Conservation (phyloP, 1,140 invertebrate genomes). For the Drosophila obscura region DNA sequence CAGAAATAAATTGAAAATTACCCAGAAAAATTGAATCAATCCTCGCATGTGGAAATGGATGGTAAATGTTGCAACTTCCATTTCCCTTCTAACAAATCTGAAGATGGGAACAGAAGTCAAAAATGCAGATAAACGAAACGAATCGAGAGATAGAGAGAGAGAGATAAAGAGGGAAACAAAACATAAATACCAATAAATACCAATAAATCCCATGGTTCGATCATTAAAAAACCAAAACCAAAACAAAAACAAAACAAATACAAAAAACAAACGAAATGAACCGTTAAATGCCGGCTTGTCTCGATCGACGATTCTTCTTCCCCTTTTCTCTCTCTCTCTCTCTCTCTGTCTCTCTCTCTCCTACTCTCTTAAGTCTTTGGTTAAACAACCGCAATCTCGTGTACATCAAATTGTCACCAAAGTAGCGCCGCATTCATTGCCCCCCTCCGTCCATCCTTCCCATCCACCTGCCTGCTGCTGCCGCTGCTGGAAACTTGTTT, state of each 20-base stretch:
- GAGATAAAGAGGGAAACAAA: slow-evolving; percentile 22
- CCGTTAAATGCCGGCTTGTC: slow-evolving; percentile 55
- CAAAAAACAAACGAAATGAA: slow-evolving; percentile 54
- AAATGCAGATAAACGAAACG: slow-evolving; percentile 6
- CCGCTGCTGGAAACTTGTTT: no score
- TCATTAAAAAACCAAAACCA: slow-evolving; percentile 45
- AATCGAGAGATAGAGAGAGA: slow-evolving; percentile 25
- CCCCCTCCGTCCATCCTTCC: neutral
- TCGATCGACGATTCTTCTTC: slow-evolving; percentile 28
- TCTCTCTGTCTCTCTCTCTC: neutral
- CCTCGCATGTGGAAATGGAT: no score
- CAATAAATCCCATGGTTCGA: slow-evolving; percentile 41
- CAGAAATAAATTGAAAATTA: no score
- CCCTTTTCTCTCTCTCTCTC: neutral
- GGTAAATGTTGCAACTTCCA: no score
- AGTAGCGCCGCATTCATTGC: slow-evolving; percentile 8
- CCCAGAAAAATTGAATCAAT: no score
- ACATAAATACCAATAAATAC: slow-evolving; percentile 20
- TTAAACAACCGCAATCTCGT: neutral
- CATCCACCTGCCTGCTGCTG: no score
- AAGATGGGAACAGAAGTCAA: no score
- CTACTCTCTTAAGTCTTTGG: neutral
- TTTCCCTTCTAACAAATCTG: no score
- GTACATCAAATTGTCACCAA: slow-evolving; percentile 37
- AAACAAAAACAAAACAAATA: slow-evolving; percentile 25